phyloP scores from a whole-genome alignment of 2,113 vertebrate species.

The Cinclus mexicanus region DNA sequence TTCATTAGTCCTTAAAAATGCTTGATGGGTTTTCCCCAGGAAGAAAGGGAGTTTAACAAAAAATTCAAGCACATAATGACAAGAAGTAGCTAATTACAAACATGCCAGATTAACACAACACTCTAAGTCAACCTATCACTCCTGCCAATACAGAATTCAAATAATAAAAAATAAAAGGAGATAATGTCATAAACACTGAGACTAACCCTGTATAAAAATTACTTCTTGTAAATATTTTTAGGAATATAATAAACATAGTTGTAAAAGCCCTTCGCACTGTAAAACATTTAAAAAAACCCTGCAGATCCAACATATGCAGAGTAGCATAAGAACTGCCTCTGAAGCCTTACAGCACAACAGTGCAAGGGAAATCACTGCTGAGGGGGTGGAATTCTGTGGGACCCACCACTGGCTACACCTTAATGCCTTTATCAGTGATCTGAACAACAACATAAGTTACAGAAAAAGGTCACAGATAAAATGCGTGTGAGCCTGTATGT shows the following conservation, averaged over 20 bases:
- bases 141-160: background rate
- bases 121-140: background rate
- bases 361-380: background rate
- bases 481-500: background rate
- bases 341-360: background rate
- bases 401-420: background rate
- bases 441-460: background rate
- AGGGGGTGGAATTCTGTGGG: background rate
- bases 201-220: background rate
- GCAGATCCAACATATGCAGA: background rate
- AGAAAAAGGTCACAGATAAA: background rate
- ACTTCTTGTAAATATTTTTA: background rate
- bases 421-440: background rate
- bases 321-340: background rate
- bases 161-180: background rate
- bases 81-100: background rate
- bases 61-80: background rate
- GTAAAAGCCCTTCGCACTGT: background rate
- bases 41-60: conserved; percentile 10
- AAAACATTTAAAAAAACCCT: background rate
- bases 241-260: background rate
- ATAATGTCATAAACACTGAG: background rate
- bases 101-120: background rate
- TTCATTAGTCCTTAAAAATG: background rate
- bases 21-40: background rate